phyloP scores from a whole-genome alignment of 92 coral and sea anemone genomes.

The Epizoanthus stellaris region DNA sequence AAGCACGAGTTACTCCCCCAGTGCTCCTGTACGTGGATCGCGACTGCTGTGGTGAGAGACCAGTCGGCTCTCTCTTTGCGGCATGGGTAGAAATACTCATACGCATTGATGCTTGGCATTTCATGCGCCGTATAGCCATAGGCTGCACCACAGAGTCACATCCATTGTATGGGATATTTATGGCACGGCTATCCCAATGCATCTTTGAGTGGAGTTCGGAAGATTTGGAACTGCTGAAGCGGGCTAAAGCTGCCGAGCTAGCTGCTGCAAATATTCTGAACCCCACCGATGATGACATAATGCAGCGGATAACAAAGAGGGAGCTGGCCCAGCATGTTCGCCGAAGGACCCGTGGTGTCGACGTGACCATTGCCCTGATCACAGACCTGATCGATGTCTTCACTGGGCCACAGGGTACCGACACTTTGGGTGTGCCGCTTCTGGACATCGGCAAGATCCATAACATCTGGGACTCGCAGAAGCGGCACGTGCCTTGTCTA shows the following conservation, averaged over 20 bases:
- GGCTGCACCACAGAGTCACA: constrained; percentile 70
- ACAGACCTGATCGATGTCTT: constrained; percentile 46
- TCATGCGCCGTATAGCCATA: constrained; percentile 49
- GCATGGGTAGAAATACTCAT: constrained; percentile 39
- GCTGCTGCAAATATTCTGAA: background rate
- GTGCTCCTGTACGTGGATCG: constrained; percentile 59
- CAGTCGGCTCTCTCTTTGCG: constrained; percentile 37
- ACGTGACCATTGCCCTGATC: background rate
- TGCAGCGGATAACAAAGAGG: constrained; percentile 26
- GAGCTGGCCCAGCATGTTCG: constrained; percentile 68
- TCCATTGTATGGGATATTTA: constrained; percentile 63
- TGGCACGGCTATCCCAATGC: constrained; percentile 50
- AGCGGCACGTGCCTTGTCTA: constrained; percentile 7
- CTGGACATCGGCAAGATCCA: constrained; percentile 37
- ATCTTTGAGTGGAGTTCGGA: constrained; percentile 49
- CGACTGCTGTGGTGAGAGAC: constrained; percentile 69
- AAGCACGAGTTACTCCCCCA: constrained; percentile 50
- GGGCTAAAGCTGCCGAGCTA: constrained; percentile 35
- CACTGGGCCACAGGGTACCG: constrained; percentile 51
- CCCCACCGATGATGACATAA: constrained; percentile 52
- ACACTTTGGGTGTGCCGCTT: constrained; percentile 66
- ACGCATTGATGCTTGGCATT: constrained; percentile 60
- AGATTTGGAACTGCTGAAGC: constrained; percentile 43
- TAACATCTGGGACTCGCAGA: constrained; percentile 40
- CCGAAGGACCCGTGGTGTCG: constrained; percentile 42